Percentiles rank a stretch among this genome's conserved stretches.
phyloP scores from a whole-genome alignment of 2,797 vertebrate species.

The Mareca penelope region DNA sequence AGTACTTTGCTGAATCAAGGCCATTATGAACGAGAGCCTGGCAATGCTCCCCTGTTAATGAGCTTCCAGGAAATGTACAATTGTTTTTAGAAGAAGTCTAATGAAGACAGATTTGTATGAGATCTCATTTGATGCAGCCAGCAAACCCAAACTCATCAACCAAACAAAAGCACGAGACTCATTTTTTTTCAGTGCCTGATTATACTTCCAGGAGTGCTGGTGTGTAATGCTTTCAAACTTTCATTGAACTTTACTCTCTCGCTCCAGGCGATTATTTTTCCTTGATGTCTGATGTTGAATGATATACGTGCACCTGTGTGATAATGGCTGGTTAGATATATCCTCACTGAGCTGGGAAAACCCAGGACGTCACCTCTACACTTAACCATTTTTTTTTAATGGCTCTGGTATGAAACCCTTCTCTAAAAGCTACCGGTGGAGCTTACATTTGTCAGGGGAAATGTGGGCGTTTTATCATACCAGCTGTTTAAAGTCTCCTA shows the following conservation, averaged over 20 bases:
- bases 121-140: constrained; percentile 74
- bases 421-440: constrained; percentile 66
- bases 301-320: constrained; percentile 40
- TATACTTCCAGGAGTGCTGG: constrained; percentile 65
- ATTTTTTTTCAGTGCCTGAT: constrained; percentile 63
- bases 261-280: constrained; percentile 33
- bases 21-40: constrained; percentile 69
- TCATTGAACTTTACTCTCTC: constrained; percentile 68
- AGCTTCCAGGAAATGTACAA: constrained; percentile 73
- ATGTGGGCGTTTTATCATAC: constrained; percentile 66
- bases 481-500: constrained; percentile 74
- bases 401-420: constrained; percentile 33
- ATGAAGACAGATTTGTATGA: constrained; percentile 79
- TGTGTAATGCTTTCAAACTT: constrained; percentile 66
- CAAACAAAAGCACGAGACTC: constrained; percentile 59
- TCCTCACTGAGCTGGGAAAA: constrained; percentile 43
- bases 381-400: constrained; percentile 47
- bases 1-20: constrained; percentile 57
- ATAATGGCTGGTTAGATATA: constrained; percentile 48
- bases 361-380: constrained; percentile 25
- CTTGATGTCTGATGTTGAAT: constrained; percentile 45
- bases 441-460: constrained; percentile 69
- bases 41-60: constrained; percentile 71
- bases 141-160: constrained; percentile 75
- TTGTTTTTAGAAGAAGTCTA: constrained; percentile 73